phyloP scores from a whole-genome alignment of 2,113 vertebrate species.

The Coracopsis vasa region DNA sequence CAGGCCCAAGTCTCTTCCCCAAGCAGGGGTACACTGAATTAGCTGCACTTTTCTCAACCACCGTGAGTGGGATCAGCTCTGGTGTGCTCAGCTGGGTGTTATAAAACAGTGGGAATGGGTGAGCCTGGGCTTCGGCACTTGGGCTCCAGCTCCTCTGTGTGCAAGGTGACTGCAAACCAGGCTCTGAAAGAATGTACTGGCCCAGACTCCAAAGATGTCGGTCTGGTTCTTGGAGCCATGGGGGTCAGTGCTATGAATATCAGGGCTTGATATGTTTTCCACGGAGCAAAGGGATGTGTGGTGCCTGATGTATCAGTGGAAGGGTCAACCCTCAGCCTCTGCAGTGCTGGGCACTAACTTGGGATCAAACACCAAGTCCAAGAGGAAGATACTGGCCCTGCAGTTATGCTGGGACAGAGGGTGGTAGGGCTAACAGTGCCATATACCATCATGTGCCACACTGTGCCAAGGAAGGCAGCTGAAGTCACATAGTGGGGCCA shows the following conservation, averaged over 20 bases:
- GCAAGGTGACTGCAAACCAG: neutral
- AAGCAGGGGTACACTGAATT: neutral
- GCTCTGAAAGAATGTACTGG: neutral
- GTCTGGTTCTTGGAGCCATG: neutral
- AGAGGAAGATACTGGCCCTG: neutral
- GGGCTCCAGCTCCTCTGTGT: neutral
- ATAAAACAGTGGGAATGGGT: neutral
- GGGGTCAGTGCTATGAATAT: neutral
- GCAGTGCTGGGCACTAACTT: neutral
- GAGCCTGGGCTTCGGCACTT: neutral
- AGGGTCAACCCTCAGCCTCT: neutral
- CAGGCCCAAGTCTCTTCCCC: neutral
- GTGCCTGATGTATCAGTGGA: neutral
- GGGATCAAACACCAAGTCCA: neutral
- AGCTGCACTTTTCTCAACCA: neutral
- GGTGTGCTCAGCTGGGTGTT: neutral
- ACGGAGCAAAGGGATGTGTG: neutral
- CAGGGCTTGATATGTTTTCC: neutral
- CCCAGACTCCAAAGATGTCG: neutral
- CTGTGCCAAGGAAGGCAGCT: neutral
- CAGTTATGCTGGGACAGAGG: neutral
- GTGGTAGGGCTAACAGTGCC: neutral
- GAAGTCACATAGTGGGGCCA: neutral
- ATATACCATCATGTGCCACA: neutral
- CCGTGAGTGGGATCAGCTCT: neutral